Evolutionary conservation across 1,140 invertebrate genomes (phyloP), one percentile per base, ranked within the genome.

Genomic region (Drosophila sp.): DNA sequence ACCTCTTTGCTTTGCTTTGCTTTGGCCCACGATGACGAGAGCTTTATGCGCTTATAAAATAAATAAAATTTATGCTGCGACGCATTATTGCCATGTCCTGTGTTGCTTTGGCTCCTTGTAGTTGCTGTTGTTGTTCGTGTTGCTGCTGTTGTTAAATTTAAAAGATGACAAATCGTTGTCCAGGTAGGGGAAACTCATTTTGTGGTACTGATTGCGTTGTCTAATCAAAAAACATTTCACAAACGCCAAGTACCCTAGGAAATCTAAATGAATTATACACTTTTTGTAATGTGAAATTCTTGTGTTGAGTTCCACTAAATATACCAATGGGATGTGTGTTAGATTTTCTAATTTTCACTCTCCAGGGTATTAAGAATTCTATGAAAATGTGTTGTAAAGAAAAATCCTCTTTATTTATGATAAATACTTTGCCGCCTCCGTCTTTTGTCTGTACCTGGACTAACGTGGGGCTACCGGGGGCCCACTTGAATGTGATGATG

Each of bases 151-250:
- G 80, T 74, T 76, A 60, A 73, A 74, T 85, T 82, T 85, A 89
- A 85, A 91, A 91, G 78, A 91, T 91, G 90, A 91, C 90, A 91
- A 91, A 91, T 91, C 75, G 89, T 91, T 80, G 80, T 25, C 60
- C 84, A 90, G 84, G 77, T 78, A 77, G 58, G 50, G 73, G 75
- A 66, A 79, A 76, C 76, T 85, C 69, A 72, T 80, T 83, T 89
- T 78, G 76, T 86, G 90, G 76, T 76, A 91, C 84, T 91, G 84
- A 91, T 91, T 91, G 89, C 83, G 72, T 80, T 67, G 74, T 68
- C 90, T 71, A 58, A 70, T 79, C 80, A 91, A 82, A 91, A 82
- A 86, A 80, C 79, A 64, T 56, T 80, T 27, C 40, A 67, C 66
- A 90, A 71, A 76, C 63, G 79, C 32, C 7, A 41, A 44, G 54